Base-by-base conservation (phyloP, 2,888 invertebrate genomes). In the Entomobrya multifasciata region DNA sequence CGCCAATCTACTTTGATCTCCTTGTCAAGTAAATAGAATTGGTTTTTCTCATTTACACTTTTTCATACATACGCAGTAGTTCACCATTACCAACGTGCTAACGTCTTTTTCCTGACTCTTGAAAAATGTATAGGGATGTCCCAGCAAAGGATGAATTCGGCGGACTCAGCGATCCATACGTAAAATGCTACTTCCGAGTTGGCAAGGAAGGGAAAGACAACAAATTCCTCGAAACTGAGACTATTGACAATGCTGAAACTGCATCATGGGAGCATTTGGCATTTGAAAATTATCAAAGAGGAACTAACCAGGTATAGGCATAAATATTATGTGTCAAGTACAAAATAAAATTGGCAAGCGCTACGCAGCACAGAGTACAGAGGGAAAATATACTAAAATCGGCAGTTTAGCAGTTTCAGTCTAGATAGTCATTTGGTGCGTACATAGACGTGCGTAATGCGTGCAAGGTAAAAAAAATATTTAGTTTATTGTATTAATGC, bases 131-230 rank as follows among this genome's bases (percentile, higher is more conserved):
- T 77, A 89, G 88, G 57, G 84, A 86, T 74, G 27, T 88, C 13
- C 89, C 89, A 57, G 30, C 80, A 1, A 52, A 79, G 25, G 89
- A 89, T 44, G 86, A 89, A 44, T 88, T 88, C 47, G 88, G 87
- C n/a, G 86, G 88, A 27, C 20, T 78, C 22, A 84, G 86, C 72
- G 89, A 89, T 84, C 88, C 88, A 11, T 89, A 87, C 41, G 82
- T 89, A 10, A 89, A 88, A 74, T 88, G 87, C 44, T 89, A 89
- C 78, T 89, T 88, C 80, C 60, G 89, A 27, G 62, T 62, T n/a
- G 88, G 86, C 17, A 83, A 86, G 72, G 89, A 86, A 10, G 89
- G 89, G 2, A 70, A 81, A 44, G 88, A 89, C 74, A 20, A 44
- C 72, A 88, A 88, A 79, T 89, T 89, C 76, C 80, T 74, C 57